A percentile compares a stretch with the other conserved stretches of the same genome.
Evolutionary conservation across 2,888 invertebrate genomes (phyloP).

Genomic region (Clitarchus hookeri): DNA sequence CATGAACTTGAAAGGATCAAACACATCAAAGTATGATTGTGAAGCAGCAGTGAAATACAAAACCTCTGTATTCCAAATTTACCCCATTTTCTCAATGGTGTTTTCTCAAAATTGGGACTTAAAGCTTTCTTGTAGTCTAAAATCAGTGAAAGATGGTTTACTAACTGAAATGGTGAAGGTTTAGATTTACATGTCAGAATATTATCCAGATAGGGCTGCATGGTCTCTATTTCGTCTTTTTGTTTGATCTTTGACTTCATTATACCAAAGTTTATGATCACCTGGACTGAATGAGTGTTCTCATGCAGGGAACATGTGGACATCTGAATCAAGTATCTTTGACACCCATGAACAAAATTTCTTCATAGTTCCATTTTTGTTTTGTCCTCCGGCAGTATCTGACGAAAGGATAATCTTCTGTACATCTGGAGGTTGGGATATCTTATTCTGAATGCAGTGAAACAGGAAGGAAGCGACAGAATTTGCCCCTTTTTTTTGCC

Average conservation of each 20-base stretch:
- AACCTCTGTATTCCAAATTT: conserved; percentile 26
- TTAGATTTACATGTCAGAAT: not conserved
- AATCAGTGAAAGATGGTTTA: not conserved
- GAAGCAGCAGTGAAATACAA: not conserved
- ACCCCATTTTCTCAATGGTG: not conserved
- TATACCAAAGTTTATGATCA: conserved; percentile 41
- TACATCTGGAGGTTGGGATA: not conserved
- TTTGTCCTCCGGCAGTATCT: not conserved
- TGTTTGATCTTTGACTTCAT: conserved; percentile 33
- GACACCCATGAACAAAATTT: not conserved
- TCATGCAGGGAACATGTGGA: conserved; percentile 40
- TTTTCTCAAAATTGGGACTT: not conserved
- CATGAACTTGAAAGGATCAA: not conserved
- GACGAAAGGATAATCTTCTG: not conserved
- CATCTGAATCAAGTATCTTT: conserved; percentile 33
- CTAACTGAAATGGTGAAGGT: not conserved
- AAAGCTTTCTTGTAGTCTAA: not conserved
- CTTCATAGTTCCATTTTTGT: not conserved
- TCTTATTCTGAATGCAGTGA: conserved; percentile 9
- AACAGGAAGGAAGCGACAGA: conserved; percentile 16
- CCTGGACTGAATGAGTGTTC: conserved; percentile 42
- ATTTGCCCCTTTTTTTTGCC: conserved; percentile 25
- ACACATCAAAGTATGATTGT: not conserved
- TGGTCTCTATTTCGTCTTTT: conserved; percentile 22
- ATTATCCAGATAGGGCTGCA: conserved; percentile 2